These are phyloP conservation scores for Perognathus longimembris DNA, from an alignment of 2,113 vertebrate species.

Conservation along the genomic window DNA sequence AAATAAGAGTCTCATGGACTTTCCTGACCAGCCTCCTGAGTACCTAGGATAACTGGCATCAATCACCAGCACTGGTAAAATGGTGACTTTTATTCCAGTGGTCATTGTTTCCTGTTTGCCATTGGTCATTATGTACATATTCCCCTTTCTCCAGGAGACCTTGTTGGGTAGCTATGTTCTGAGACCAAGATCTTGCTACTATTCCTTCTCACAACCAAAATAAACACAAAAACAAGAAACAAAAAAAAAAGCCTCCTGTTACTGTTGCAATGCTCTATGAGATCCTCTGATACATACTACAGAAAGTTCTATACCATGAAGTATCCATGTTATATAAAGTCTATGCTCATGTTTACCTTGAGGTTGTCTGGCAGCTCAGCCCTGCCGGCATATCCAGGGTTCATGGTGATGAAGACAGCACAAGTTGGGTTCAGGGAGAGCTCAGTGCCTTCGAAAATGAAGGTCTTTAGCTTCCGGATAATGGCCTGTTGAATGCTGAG, in stretches of 20 bases:
- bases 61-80: not conserved
- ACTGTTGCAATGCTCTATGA: not conserved
- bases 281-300: not conserved
- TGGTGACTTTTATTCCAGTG: not conserved
- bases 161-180: not conserved
- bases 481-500: constrained; percentile 96
- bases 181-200: not conserved
- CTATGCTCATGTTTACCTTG: constrained; percentile 88
- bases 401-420: constrained; percentile 97
- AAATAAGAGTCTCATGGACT: too few species aligned
- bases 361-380: constrained; percentile 96
- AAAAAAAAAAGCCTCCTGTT: not conserved
- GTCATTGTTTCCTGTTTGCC: not conserved
- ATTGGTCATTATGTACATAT: not conserved
- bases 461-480: constrained; percentile 89
- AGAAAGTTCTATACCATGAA: not conserved
- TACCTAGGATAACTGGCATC: too few species aligned
- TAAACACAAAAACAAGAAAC: not conserved
- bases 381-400: constrained; percentile 95
- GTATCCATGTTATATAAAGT: not conserved
- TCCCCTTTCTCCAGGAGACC: not conserved
- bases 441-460: constrained; percentile 95
- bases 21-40: too few species aligned
- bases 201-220: not conserved
- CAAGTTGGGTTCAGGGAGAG: constrained; percentile 95